phyloP scores from a whole-genome alignment of 1,140 invertebrate species.

The Drosophila watanabei region DNA sequence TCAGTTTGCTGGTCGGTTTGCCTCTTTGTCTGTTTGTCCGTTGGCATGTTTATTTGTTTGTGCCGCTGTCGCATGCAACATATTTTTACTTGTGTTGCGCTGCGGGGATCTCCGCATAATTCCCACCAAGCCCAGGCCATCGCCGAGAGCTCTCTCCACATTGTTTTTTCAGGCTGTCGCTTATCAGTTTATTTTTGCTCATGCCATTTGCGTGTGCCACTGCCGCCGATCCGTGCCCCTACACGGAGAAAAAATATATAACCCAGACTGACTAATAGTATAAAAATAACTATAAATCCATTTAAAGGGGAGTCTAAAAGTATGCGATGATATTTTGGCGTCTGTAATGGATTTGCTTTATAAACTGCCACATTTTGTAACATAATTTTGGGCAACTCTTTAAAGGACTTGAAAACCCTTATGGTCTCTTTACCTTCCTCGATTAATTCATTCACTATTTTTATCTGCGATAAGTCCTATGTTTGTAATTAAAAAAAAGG shows the following conservation, averaged over 20 bases:
- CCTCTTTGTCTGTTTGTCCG: conserved; percentile 69
- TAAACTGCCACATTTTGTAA: background rate
- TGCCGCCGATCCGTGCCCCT: background rate
- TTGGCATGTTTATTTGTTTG: conserved; percentile 64
- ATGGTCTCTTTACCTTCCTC: too few species aligned
- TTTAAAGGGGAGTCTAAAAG: background rate
- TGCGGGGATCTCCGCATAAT: conserved; percentile 49
- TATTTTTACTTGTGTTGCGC: conserved; percentile 55
- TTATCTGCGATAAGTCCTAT: too few species aligned
- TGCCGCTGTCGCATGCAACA: conserved; percentile 73
- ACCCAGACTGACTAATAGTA: background rate
- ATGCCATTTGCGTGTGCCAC: conserved; percentile 62
- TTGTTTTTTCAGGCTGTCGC: conserved; percentile 72
- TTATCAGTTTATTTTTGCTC: conserved; percentile 78
- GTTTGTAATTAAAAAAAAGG: too few species aligned
- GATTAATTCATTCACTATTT: too few species aligned
- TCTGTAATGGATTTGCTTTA: too few species aligned
- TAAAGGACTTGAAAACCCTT: background rate
- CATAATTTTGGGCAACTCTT: too few species aligned
- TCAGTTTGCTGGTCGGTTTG: conserved; percentile 64
- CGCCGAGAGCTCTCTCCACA: background rate
- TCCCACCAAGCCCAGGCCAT: conserved; percentile 15
- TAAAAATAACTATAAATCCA: background rate
- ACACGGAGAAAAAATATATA: background rate
- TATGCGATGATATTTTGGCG: background rate